Evolutionary conservation across 2,888 invertebrate species (phyloP).

Genomic region (Conchocele bisecta): DNA sequence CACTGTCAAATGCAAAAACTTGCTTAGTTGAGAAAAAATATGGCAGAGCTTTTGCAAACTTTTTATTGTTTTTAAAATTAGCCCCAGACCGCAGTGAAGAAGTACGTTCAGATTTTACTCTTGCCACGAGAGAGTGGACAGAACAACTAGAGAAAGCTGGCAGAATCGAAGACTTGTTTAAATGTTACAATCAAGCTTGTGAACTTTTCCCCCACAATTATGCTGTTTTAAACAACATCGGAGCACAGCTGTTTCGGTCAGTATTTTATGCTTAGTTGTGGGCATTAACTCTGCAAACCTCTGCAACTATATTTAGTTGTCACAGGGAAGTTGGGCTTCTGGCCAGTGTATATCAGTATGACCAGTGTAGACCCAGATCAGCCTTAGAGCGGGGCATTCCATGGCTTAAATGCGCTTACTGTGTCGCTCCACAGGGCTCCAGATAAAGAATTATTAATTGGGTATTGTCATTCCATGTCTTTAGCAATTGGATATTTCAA

Average conservation of each 20-base stretch:
- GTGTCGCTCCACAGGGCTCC: no score
- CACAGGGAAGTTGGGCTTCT: no score
- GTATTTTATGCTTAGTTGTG: not conserved
- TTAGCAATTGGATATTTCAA: no score
- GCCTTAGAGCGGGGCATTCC: no score
- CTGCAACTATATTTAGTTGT: no score
- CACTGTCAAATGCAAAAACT: slow-evolving; percentile 60
- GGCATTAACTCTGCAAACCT: no score
- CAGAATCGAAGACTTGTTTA: slow-evolving; percentile 69
- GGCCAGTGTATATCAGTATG: no score
- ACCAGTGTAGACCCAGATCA: no score
- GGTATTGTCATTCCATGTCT: no score
- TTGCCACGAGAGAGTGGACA: slow-evolving; percentile 71
- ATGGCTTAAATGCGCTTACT: no score
- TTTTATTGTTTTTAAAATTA: slow-evolving; percentile 70
- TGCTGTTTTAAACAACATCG: slow-evolving; percentile 84
- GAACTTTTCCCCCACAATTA: slow-evolving; percentile 84
- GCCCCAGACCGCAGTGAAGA: slow-evolving; percentile 56
- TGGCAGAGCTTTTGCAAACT: slow-evolving; percentile 75
- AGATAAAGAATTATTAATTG: no score
- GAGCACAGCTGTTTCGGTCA: slow-evolving; percentile 85
- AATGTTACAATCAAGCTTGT: slow-evolving; percentile 75
- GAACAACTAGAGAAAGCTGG: slow-evolving; percentile 63
- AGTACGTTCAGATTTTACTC: slow-evolving; percentile 66
- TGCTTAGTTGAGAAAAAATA: slow-evolving; percentile 64